Conservation (phyloP, 2,888 invertebrate species). For the Cephus sareptanus region DNA sequence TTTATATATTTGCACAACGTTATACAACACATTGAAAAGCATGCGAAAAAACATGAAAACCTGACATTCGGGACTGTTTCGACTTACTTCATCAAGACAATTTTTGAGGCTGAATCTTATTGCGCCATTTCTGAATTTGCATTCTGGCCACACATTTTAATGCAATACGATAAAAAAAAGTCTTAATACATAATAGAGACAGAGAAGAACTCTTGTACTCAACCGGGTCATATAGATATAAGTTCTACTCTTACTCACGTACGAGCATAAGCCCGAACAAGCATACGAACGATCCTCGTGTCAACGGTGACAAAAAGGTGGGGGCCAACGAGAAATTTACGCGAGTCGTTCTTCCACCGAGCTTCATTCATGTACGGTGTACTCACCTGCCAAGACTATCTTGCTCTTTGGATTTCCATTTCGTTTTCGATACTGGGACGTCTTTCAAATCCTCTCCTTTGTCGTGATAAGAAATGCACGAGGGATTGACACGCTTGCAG, state of each 20-base stretch:
- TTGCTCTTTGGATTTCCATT: neutral
- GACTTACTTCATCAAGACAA: no score
- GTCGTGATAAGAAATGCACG: neutral
- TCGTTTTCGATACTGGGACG: neutral
- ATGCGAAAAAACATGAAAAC: neutral
- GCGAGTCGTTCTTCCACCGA: conserved; percentile 28
- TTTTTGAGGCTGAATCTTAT: no score
- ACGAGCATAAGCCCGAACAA: conserved; percentile 23
- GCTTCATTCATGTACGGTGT: conserved; percentile 46
- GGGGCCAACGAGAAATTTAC: conserved; percentile 38
- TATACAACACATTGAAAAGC: neutral
- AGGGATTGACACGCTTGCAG: neutral
- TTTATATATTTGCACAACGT: neutral
- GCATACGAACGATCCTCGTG: conserved; percentile 35
- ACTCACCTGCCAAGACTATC: conserved; percentile 24
- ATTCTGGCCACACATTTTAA: neutral
- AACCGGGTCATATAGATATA: neutral
- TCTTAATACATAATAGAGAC: neutral
- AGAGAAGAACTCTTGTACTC: neutral
- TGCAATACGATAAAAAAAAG: neutral
- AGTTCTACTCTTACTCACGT: conserved; percentile 40
- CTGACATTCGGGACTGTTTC: neutral
- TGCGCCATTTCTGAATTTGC: neutral
- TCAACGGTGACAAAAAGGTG: conserved; percentile 28
- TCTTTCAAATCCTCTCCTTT: neutral